A percentile compares a stretch with the other conserved stretches of the same genome.
These are phyloP conservation scores for Acanthisitta chloris DNA, from an alignment of 2,113 vertebrate genomes.

Conservation along the genomic window DNA sequence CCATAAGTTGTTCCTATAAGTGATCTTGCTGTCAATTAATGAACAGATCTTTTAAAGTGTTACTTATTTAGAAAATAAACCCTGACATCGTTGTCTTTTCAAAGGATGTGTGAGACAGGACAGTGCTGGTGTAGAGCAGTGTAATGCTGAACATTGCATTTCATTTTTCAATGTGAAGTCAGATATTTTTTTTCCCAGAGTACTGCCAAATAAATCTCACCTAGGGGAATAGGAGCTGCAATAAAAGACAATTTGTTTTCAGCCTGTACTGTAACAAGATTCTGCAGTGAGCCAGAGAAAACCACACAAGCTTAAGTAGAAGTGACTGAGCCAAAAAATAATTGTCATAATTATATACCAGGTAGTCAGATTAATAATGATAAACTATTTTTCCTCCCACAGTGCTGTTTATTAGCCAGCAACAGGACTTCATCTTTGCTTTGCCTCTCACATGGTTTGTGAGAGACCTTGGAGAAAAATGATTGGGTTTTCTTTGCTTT, in stretches of 20 bases:
- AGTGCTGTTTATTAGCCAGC: background rate
- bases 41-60: background rate
- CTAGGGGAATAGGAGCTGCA: background rate
- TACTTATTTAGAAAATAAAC: background rate
- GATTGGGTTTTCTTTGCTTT: background rate
- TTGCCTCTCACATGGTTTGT: background rate
- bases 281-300: background rate
- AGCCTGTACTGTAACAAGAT: background rate
- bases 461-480: background rate
- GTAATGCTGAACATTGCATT: background rate
- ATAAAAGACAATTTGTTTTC: background rate
- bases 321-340: background rate
- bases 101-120: background rate
- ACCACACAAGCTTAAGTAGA: background rate
- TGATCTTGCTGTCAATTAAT: background rate
- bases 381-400: background rate
- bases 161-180: background rate
- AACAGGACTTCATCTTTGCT: background rate
- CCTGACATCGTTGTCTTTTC: background rate
- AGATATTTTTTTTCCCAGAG: background rate
- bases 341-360: background rate
- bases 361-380: background rate
- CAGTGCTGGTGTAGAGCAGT: background rate
- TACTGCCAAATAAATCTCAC: background rate
- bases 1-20: background rate